Conservation (phyloP, 2,888 invertebrate species). For the Xestia c-nigrum region DNA sequence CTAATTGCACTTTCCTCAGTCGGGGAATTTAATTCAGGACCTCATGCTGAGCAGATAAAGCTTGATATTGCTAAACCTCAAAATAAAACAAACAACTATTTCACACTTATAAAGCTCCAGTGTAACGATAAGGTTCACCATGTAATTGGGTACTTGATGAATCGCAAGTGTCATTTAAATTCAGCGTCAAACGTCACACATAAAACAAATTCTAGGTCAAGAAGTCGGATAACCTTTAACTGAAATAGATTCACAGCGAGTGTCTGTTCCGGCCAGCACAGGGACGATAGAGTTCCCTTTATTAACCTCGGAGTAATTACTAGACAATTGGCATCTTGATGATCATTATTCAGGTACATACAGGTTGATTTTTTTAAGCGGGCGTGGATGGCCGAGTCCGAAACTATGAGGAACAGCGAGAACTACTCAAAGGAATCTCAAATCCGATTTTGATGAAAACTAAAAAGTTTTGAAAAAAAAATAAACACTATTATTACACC, state of each 20-base stretch:
- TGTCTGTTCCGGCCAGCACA: constrained; percentile 51
- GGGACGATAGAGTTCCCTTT: constrained; percentile 43
- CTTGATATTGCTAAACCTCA: not conserved
- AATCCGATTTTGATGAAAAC: too few species aligned
- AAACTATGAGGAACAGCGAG: too few species aligned
- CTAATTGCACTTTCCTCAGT: not conserved
- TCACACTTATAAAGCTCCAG: not conserved
- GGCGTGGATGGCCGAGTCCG: too few species aligned
- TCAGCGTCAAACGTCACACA: constrained; percentile 45
- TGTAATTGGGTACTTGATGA: not conserved
- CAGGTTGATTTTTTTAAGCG: too few species aligned
- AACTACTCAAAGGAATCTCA: too few species aligned
- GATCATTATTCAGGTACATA: constrained; percentile 23
- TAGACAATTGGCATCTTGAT: constrained; percentile 32
- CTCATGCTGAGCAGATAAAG: too few species aligned
- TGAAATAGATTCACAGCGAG: constrained; percentile 53
- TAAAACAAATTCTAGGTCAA: constrained; percentile 63
- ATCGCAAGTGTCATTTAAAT: constrained; percentile 44
- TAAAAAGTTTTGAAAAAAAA: too few species aligned
- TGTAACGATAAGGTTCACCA: not conserved
- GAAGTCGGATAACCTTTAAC: constrained; percentile 62
- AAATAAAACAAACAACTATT: not conserved
- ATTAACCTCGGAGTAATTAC: constrained; percentile 38
- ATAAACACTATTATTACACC: too few species aligned
- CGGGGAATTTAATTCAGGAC: not conserved